phyloP scores from a whole-genome alignment of 2,888 invertebrate genomes.

The Melanchra persicariae region DNA sequence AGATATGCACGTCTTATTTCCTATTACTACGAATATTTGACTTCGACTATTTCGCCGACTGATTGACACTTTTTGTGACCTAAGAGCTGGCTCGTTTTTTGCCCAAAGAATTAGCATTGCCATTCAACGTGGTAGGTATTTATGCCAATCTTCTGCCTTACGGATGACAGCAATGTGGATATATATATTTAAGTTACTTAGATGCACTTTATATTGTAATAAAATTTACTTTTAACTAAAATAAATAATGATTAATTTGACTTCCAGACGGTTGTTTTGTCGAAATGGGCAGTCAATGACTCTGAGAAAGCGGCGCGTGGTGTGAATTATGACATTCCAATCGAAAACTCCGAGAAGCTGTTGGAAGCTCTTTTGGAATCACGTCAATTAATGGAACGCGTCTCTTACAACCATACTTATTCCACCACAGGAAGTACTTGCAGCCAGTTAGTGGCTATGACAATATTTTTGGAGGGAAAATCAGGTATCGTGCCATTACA shows the following conservation, averaged over 20 bases:
- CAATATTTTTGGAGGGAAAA: slow-evolving; percentile 87
- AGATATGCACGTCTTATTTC: too few species aligned
- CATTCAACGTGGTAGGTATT: too few species aligned
- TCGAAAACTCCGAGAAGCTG: slow-evolving; percentile 71
- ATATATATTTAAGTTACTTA: too few species aligned
- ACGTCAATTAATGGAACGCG: slow-evolving; percentile 66
- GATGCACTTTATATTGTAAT: too few species aligned
- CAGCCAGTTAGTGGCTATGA: slow-evolving; percentile 90
- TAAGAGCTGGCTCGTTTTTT: too few species aligned
- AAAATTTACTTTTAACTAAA: too few species aligned
- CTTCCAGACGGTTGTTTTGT: slow-evolving; percentile 75
- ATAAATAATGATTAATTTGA: background rate
- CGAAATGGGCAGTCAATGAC: slow-evolving; percentile 74
- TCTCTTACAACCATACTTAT: slow-evolving; percentile 81
- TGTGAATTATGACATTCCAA: slow-evolving; percentile 75
- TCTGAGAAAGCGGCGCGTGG: slow-evolving; percentile 73
- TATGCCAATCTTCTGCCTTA: too few species aligned
- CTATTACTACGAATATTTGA: too few species aligned
- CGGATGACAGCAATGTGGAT: too few species aligned
- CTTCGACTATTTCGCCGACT: too few species aligned
- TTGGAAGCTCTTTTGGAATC: slow-evolving; percentile 76
- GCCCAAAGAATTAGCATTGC: too few species aligned
- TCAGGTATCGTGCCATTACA: slow-evolving; percentile 74
- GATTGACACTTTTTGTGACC: too few species aligned
- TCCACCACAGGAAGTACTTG: slow-evolving; percentile 87